Base-by-base conservation (phyloP, 2,797 vertebrate genomes). In the Lophotriccus pileatus region DNA sequence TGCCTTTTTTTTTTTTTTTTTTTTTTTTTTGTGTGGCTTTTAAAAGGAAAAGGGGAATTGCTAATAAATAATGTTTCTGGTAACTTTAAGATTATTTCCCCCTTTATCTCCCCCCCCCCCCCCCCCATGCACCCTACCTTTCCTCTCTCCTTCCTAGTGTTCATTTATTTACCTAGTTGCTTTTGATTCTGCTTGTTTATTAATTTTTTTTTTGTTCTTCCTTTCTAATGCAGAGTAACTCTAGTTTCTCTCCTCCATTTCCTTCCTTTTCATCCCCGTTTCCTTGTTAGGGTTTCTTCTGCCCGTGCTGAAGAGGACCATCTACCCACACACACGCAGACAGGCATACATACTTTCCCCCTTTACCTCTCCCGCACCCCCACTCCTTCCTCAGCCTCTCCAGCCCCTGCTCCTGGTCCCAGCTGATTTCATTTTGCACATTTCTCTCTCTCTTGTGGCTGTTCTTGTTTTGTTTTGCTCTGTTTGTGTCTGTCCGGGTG, bases 61-160 rank as follows among this genome's bases (percentile, higher is more conserved):
- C 98, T 95, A 95, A 98, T 98, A 98, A 97, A 98, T 94, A 97
- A 99, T 99, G 99, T 99, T 99, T 98, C 98, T 99, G 99, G 99
- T 99, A 99, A 99, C 98, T 98, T 98, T 98, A 97, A 93, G 96
- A 95, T 97, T 97, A 96, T 98, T 97, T 96, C 93, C 97, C 88
- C 92, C 86, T 90, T 67, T 84, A 94, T 94, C 94, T 89, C 43
- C 86, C 20, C 10, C 34, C 10, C 34, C 10, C 34, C 10, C 34
- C 20, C 78, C 75, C 80, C 91, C 67, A 84, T 87, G 95, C 91
- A 96, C 84, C 94, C 89, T 91, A 86, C 95, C 94, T 91, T 25
- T 94, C 72, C 73, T 95, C 92, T 93, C 84, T 90, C 75, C 73
- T 90, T 91, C 87, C 80, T 84, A 60, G 78, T 81, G 96, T 84